Percentiles rank a stretch among this genome's conserved stretches.
These are phyloP conservation scores for Rhynchomys soricoides DNA, from an alignment of 2,113 vertebrate species.

Conservation along the genomic window DNA sequence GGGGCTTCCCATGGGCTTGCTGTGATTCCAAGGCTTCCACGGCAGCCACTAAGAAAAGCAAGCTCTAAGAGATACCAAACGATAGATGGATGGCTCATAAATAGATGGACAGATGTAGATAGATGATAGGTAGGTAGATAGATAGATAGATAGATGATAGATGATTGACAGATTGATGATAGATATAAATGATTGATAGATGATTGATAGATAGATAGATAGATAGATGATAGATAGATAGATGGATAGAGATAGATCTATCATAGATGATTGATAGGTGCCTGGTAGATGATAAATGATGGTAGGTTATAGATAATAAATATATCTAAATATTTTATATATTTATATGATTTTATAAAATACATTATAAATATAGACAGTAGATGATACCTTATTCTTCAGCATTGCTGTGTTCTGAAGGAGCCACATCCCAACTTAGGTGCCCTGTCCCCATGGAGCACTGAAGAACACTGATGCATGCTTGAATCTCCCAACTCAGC, in stretches of 20 bases:
- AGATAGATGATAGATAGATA: neutral
- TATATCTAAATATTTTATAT: too few relatives aligned
- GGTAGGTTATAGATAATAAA: neutral
- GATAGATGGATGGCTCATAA: neutral
- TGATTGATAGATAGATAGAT: neutral
- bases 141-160: neutral
- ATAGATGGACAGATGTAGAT: neutral
- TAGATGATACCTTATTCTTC: neutral
- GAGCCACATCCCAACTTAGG: neutral
- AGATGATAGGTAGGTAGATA: neutral
- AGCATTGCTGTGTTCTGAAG: neutral
- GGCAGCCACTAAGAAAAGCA: neutral
- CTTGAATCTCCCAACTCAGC: neutral
- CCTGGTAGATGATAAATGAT: neutral
- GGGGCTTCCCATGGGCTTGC: neutral
- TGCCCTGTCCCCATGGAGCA: neutral
- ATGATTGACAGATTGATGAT: neutral
- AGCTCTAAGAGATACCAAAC: neutral
- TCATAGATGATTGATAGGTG: neutral
- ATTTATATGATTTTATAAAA: too few relatives aligned
- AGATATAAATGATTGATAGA: neutral
- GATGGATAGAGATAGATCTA: neutral
- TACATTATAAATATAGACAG: too few relatives aligned
- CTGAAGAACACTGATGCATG: neutral
- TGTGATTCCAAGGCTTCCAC: neutral